phyloP scores from a whole-genome alignment of 2,888 invertebrate genomes.

The Willowsia nigromaculata region DNA sequence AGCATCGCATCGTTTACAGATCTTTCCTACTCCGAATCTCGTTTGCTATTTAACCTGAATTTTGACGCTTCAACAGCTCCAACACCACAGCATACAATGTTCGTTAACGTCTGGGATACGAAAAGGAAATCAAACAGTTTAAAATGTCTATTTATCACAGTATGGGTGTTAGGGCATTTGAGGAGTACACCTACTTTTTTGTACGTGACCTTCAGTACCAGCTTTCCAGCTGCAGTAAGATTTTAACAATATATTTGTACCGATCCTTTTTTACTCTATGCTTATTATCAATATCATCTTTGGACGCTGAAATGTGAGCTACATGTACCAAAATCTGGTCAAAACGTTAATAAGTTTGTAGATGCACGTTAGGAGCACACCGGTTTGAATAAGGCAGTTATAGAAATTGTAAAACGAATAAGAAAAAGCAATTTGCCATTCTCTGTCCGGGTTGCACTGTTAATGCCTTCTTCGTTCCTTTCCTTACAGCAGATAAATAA shows the following conservation, averaged over 20 bases:
- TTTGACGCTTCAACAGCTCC: constrained; percentile 50
- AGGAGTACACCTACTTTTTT: constrained; percentile 1
- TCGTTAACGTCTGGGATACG: not conserved
- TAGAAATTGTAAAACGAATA: too few species aligned
- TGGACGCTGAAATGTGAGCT: too few species aligned
- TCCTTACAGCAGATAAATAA: too few species aligned
- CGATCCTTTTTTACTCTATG: not conserved
- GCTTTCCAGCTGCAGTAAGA: not conserved
- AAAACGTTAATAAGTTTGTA: too few species aligned
- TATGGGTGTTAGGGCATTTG: not conserved
- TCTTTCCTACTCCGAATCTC: not conserved
- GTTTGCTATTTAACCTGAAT: constrained; percentile 8
- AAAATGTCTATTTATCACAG: constrained; percentile 20
- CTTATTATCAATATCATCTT: too few species aligned
- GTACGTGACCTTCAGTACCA: not conserved
- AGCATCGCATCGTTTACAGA: not conserved
- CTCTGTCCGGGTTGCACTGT: not conserved
- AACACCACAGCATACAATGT: constrained; percentile 32
- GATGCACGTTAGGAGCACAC: too few species aligned
- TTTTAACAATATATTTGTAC: not conserved
- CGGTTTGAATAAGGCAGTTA: too few species aligned
- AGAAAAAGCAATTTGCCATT: not conserved
- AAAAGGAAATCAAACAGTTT: not conserved
- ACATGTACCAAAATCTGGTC: too few species aligned
- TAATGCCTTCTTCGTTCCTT: not conserved